phyloP scores from a whole-genome alignment of 1,140 invertebrate species.

The Streblospio benedicti region DNA sequence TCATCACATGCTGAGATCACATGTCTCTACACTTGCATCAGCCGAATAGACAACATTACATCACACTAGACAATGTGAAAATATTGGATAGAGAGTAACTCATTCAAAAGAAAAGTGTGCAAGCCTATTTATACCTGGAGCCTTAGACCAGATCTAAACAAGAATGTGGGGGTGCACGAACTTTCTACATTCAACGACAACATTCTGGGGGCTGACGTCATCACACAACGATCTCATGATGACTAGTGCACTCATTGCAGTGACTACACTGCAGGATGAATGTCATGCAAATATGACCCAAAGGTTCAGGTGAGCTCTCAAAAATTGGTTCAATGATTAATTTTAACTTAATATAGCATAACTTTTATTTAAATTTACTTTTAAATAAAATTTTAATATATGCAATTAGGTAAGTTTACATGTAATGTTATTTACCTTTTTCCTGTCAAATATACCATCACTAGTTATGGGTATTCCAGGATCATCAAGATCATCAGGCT shows the following conservation, averaged over 20 bases:
- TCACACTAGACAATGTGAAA: too few species aligned
- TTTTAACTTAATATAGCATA: neutral
- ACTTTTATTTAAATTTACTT: neutral
- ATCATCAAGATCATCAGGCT: slow-evolving; percentile 59
- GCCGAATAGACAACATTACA: too few species aligned
- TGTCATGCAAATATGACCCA: neutral
- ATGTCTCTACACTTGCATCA: too few species aligned
- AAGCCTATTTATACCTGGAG: too few species aligned
- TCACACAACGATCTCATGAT: neutral
- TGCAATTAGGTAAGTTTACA: neutral
- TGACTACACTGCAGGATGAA: neutral
- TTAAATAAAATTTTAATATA: neutral
- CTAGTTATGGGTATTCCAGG: slow-evolving; percentile 6
- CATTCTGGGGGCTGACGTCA: too few species aligned
- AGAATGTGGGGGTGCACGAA: too few species aligned
- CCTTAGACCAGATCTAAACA: too few species aligned
- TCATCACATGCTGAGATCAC: too few species aligned
- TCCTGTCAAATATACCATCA: slow-evolving; percentile 28
- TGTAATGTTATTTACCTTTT: slow-evolving; percentile 28
- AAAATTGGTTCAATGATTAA: neutral
- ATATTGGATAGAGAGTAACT: too few species aligned
- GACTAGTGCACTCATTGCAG: neutral
- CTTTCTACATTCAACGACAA: neutral
- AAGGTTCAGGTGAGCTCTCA: neutral
- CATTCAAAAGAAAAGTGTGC: too few species aligned